Conservation (phyloP, 2,797 vertebrate species). For the Cephalopachus bancanus region DNA sequence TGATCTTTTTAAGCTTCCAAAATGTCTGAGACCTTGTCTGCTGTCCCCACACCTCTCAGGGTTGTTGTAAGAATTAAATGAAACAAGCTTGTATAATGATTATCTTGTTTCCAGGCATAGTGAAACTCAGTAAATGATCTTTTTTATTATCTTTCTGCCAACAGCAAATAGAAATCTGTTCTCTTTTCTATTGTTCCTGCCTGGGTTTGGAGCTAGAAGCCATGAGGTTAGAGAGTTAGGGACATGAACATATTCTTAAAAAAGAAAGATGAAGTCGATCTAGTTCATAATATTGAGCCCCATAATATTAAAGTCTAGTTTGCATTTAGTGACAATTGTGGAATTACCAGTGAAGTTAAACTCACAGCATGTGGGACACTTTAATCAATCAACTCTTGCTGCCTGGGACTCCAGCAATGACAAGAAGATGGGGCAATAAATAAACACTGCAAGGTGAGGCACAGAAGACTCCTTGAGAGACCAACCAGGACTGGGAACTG, state of each 20-base stretch:
- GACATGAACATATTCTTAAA: not conserved
- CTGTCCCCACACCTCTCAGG: not conserved
- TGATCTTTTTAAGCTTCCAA: slow-evolving; percentile 40
- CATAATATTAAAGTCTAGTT: not conserved
- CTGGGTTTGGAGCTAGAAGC: not conserved
- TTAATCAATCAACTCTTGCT: not conserved
- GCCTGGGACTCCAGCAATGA: not conserved
- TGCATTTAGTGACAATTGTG: not conserved
- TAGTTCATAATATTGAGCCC: not conserved
- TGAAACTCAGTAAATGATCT: slow-evolving; percentile 2
- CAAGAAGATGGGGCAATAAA: not conserved
- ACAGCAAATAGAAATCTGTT: slow-evolving; percentile 11
- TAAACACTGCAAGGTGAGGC: not conserved
- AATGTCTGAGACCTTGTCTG: not conserved
- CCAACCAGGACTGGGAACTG: not conserved
- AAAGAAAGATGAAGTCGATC: not conserved
- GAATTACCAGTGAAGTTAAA: not conserved
- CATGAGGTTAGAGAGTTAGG: not conserved
- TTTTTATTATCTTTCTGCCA: slow-evolving; percentile 30
- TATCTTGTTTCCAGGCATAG: not conserved
- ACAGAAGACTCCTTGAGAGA: not conserved
- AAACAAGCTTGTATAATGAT: not conserved
- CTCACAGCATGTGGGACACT: not conserved
- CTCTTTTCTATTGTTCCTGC: not conserved
- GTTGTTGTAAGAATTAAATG: not conserved